Conservation (phyloP, 2,113 vertebrate genomes). For the Odocoileus virginianus region DNA sequence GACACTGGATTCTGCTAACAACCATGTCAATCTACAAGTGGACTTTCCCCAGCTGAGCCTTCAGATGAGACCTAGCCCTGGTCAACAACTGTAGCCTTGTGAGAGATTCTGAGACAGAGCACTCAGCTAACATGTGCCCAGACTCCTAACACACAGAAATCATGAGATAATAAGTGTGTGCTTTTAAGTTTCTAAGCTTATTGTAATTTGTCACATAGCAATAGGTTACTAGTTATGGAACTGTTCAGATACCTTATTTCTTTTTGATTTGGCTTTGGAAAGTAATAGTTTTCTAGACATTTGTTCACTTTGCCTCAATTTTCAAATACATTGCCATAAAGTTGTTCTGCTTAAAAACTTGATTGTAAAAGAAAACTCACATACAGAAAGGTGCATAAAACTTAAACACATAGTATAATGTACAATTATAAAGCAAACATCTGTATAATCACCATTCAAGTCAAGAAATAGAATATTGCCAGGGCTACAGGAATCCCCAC, state of each 20-base stretch:
- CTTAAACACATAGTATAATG: background rate
- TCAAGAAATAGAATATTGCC: background rate
- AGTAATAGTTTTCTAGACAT: background rate
- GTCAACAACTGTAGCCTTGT: background rate
- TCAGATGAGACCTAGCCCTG: background rate
- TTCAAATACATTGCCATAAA: background rate
- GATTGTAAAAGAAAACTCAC: background rate
- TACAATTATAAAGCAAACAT: slow-evolving; percentile 4
- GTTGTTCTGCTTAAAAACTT: background rate
- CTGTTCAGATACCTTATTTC: background rate
- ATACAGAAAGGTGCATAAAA: background rate
- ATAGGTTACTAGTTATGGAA: background rate
- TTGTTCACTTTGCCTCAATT: background rate
- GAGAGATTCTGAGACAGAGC: background rate
- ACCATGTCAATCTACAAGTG: background rate
- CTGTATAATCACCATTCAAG: background rate
- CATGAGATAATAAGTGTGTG: background rate
- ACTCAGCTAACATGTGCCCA: background rate
- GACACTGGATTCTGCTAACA: background rate
- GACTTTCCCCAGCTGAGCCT: background rate
- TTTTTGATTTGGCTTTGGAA: background rate
- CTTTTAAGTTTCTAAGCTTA: background rate
- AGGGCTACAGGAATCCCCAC: background rate
- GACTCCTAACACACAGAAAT: background rate
- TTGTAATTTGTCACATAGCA: background rate